A percentile compares a stretch with the other conserved stretches of the same genome.
phyloP scores from a whole-genome alignment of 2,797 vertebrate genomes.

The Anguilla pacifica region DNA sequence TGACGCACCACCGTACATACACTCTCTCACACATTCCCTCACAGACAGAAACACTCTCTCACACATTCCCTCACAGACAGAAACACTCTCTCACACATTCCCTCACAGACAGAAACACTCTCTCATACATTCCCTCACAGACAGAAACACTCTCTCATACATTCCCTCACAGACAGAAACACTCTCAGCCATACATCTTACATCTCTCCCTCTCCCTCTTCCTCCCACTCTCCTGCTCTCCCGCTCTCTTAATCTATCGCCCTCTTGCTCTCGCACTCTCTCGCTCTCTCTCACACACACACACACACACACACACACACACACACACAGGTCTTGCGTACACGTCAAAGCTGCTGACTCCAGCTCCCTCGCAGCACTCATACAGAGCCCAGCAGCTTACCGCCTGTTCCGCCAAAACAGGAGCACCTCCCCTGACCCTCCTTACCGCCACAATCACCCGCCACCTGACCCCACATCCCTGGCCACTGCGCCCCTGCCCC shows the following conservation, averaged over 20 bases:
- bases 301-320: constrained; percentile 7
- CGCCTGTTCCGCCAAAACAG: no score
- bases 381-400: neutral
- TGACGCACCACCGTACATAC: neutral
- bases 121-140: no score
- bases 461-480: neutral
- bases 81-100: no score
- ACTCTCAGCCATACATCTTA: neutral
- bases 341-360: neutral
- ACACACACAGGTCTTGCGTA: neutral
- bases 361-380: neutral
- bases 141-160: neutral
- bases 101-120: no score
- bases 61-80: no score
- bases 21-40: no score
- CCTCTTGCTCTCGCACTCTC: neutral
- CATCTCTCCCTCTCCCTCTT: neutral
- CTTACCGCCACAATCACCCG: no score
- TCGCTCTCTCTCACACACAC: neutral
- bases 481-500: no score
- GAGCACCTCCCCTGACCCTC: no score
- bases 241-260: no score
- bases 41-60: no score
- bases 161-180: neutral
- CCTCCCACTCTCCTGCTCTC: neutral